Percentiles rank a stretch among this genome's conserved stretches.
Conservation (phyloP, 2,888 invertebrate genomes). For the Melieria picta region DNA sequence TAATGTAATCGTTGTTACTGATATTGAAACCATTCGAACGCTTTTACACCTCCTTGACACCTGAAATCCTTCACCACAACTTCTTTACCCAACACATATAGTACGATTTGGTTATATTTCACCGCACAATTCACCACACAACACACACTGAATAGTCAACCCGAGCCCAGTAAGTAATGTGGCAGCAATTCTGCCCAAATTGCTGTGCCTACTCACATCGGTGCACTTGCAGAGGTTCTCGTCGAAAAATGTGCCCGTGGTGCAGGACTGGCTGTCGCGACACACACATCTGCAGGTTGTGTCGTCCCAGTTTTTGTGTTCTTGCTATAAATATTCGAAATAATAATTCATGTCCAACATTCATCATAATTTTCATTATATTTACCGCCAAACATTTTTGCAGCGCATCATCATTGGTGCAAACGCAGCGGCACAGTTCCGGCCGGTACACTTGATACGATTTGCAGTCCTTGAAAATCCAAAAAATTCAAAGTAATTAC, state of each 20-base stretch:
- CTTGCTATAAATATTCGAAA: constrained; percentile 57
- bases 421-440: constrained; percentile 71
- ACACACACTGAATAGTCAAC: no score
- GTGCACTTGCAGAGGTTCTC: constrained; percentile 63
- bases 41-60: no score
- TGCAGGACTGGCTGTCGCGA: constrained; percentile 69
- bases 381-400: constrained; percentile 68
- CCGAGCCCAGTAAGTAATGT: no score
- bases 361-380: background rate
- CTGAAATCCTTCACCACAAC: no score
- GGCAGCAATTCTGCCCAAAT: no score
- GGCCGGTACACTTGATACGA: constrained; percentile 70
- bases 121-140: no score
- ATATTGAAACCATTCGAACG: no score
- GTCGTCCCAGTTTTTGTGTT: constrained; percentile 72
- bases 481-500: no score
- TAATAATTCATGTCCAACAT: background rate
- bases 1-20: no score
- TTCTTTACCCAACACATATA: no score
- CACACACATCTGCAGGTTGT: constrained; percentile 72
- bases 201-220: constrained; percentile 31
- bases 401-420: constrained; percentile 72
- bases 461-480: constrained; percentile 68
- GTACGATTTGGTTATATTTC: no score
- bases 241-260: constrained; percentile 72